phyloP scores from a whole-genome alignment of 2,113 vertebrate genomes.

The Nicator chloris region DNA sequence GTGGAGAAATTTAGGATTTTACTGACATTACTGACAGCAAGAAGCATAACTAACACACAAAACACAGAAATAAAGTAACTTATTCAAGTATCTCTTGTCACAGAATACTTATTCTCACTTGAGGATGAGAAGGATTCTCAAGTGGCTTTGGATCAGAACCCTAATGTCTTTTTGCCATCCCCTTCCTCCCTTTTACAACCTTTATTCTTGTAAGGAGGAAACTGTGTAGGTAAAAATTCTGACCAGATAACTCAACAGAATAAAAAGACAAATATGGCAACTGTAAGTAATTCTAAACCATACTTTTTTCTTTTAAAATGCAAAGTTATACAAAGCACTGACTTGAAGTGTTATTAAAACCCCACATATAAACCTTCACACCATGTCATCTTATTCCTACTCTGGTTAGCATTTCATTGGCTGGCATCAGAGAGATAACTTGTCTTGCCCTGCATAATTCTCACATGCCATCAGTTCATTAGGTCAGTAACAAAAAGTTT shows the following conservation, averaged over 20 bases:
- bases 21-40: background rate
- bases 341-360: background rate
- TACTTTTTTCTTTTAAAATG: background rate
- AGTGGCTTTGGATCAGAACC: background rate
- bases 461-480: background rate
- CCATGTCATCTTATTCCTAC: background rate
- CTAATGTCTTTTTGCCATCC: background rate
- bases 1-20: background rate
- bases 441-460: background rate
- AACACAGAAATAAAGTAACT: background rate
- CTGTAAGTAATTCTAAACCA: background rate
- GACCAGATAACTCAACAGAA: background rate
- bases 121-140: background rate
- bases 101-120: background rate
- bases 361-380: background rate
- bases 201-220: background rate
- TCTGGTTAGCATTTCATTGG: background rate
- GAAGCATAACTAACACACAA: background rate
- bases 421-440: background rate
- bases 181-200: background rate
- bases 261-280: background rate
- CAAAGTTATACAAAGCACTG: background rate
- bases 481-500: background rate
- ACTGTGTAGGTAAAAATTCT: background rate
- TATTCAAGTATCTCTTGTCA: background rate